A percentile compares a stretch with the other conserved stretches of the same genome.
Evolutionary conservation across 2,888 invertebrate species (phyloP).

Genomic region (Lymantria monacha): DNA sequence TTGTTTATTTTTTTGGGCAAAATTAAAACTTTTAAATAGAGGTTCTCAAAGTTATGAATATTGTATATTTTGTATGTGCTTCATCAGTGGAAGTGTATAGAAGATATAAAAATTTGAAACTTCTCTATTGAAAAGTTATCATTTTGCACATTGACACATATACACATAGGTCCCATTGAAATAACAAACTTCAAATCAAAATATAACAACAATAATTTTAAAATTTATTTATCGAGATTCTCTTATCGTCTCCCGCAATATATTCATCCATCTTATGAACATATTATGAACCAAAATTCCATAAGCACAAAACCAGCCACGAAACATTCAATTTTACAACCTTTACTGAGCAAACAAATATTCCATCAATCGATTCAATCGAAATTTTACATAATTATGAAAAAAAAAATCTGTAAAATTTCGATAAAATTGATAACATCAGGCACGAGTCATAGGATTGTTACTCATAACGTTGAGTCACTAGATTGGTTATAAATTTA

Average conservation of each 20-base stretch:
- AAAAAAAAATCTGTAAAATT: slow-evolving; percentile 22
- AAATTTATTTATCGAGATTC: too few species aligned
- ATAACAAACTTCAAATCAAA: too few species aligned
- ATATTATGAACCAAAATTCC: neutral
- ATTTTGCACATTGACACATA: too few species aligned
- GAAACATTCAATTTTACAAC: slow-evolving; percentile 56
- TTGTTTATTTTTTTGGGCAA: too few species aligned
- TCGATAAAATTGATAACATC: slow-evolving; percentile 46
- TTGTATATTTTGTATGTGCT: too few species aligned
- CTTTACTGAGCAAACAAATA: slow-evolving; percentile 72
- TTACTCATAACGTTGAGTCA: slow-evolving; percentile 33
- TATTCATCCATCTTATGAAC: neutral
- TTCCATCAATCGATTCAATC: slow-evolving; percentile 40
- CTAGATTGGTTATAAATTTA: slow-evolving; percentile 46
- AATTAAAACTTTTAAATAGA: too few species aligned
- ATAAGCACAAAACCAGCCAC: slow-evolving; percentile 30
- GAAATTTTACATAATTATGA: slow-evolving; percentile 28
- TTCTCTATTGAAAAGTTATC: too few species aligned
- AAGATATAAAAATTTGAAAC: too few species aligned
- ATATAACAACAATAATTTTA: too few species aligned
- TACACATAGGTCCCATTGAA: too few species aligned
- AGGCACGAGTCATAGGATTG: slow-evolving; percentile 68
- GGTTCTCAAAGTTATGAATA: too few species aligned
- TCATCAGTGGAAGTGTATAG: too few species aligned
- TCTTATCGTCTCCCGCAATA: neutral